A percentile compares a stretch with the other conserved stretches of the same genome.
Evolutionary conservation across 1,140 invertebrate genomes (phyloP).

Genomic region (Tetragnatha versicolor): DNA sequence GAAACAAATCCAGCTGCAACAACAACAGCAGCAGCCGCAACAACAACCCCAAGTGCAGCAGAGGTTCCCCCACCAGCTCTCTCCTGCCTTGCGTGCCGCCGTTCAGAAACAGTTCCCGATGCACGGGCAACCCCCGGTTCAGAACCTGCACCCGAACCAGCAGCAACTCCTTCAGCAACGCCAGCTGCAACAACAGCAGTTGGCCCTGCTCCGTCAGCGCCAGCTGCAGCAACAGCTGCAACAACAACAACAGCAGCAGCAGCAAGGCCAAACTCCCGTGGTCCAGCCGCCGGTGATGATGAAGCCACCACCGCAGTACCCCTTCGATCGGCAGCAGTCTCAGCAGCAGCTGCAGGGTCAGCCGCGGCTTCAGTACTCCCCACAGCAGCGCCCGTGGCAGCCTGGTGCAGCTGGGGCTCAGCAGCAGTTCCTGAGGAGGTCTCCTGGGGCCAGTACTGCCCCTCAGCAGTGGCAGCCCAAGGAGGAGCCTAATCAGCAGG

Average conservation of each 20-base stretch:
- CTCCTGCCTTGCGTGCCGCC: conserved; percentile 17
- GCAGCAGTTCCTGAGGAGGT: conserved; percentile 44
- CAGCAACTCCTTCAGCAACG: conserved; percentile 82
- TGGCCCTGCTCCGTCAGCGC: conserved; percentile 77
- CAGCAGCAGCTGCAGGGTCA: conserved; percentile 49
- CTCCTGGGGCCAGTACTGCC: conserved; percentile 8
- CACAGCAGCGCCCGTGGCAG: conserved; percentile 39
- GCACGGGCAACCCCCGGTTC: conserved; percentile 61
- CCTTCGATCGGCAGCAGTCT: conserved; percentile 46
- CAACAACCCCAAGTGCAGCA: conserved; percentile 56
- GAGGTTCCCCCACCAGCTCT: conserved; percentile 63
- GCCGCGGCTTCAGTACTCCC: conserved; percentile 51
- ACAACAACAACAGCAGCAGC: conserved; percentile 65
- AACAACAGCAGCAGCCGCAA: conserved; percentile 32
- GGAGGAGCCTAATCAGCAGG: conserved; percentile 19
- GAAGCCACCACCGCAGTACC: conserved; percentile 55
- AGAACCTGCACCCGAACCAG: conserved; percentile 40
- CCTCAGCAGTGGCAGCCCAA: conserved; percentile 44
- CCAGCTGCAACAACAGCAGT: conserved; percentile 75
- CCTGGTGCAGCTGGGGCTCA: conserved; percentile 57
- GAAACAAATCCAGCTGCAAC: conserved; percentile 41
- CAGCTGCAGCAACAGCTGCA: conserved; percentile 62
- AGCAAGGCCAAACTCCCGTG: conserved; percentile 61
- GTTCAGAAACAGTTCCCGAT: conserved; percentile 47
- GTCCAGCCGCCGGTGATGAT: conserved; percentile 48